Base-by-base conservation (phyloP, 2,797 vertebrate species). In the Acanthopagrus latus region DNA sequence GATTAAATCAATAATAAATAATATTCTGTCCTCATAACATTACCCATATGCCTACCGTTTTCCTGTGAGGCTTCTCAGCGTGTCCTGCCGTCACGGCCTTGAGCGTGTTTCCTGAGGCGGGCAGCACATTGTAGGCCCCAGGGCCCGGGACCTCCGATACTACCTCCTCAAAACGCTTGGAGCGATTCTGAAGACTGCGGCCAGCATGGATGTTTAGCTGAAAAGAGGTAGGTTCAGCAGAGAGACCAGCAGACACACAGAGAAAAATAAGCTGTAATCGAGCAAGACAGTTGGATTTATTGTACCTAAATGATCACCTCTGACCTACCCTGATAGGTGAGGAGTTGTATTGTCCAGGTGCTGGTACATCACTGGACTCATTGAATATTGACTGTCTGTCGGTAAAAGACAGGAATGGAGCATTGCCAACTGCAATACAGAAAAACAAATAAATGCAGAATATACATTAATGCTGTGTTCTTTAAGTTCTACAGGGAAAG, bases 351-450 rank as follows among this genome's bases (percentile, higher is more conserved):
- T 93, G 84, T 38, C 89, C 94, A 14, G 94, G 95, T 78, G 91
- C 94, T 59, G 94, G 94, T 58, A 68, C 58, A 20, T 74, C 71
- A 57, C 17, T 70, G 25, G 81, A 68, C 51, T 60, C 74, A 27
- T 46, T 70, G 51, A 92, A 86, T 18, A 78, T 1, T 27, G 89
- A 64, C 21, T 74, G 71, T 78, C 94, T 90, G 38, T 64, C 81
- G 54, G 88, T 85, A 65, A 95, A 68, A 7, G 93, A 93, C 74
- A 94, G 75, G 79, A 95, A 95, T 0, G 95, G 95, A 47, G 94
- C 95, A 63, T 91, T 94, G 21, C 89, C 81, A 64, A 66, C 95
- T 95, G 75, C 9, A 74, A 68, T 2, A 64, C 20, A 47, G 3
- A 46, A 41, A 54, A 41, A 2, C 18, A 59, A 14, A 33, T 13